Evolutionary conservation across 2,888 invertebrate species (phyloP).

Genomic region (Ariolimax columbianus): DNA sequence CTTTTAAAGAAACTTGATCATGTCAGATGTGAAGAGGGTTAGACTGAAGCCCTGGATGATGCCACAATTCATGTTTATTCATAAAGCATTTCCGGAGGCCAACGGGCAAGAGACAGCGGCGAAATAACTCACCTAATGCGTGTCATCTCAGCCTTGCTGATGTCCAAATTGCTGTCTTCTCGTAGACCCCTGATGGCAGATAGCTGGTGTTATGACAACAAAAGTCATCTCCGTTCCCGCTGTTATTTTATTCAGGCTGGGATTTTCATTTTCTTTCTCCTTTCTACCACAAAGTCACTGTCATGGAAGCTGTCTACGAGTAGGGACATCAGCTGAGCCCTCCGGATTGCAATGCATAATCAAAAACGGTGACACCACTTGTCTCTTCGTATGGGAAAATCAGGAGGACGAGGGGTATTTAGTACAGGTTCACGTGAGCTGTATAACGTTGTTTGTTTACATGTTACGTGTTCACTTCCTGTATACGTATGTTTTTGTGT

Average conservation of each 20-base stretch:
- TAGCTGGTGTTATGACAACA: constrained; percentile 45
- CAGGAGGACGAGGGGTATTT: too few relatives aligned
- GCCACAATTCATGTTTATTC: constrained; percentile 50
- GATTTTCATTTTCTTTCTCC: constrained; percentile 17
- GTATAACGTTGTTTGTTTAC: not conserved
- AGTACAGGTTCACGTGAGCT: too few relatives aligned
- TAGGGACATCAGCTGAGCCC: not conserved
- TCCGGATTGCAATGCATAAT: not conserved
- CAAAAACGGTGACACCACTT: not conserved
- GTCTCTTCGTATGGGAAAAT: not conserved
- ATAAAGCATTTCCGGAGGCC: constrained; percentile 46
- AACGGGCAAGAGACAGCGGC: constrained; percentile 34
- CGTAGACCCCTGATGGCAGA: constrained; percentile 38
- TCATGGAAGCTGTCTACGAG: constrained; percentile 2
- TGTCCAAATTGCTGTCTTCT: constrained; percentile 45
- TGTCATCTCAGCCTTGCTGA: constrained; percentile 27
- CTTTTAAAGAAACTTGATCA: constrained; percentile 51
- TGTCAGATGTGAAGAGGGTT: constrained; percentile 45
- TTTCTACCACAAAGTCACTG: not conserved
- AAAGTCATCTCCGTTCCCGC: constrained; percentile 31
- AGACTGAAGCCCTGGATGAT: constrained; percentile 42
- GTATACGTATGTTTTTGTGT: not conserved
- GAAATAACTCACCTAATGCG: constrained; percentile 46
- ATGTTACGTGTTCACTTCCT: not conserved
- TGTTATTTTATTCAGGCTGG: constrained; percentile 34